Evolutionary conservation across 2,888 invertebrate species (phyloP), one percentile per base, ranked within the genome.

Genomic region (Hydriomena furcata): DNA sequence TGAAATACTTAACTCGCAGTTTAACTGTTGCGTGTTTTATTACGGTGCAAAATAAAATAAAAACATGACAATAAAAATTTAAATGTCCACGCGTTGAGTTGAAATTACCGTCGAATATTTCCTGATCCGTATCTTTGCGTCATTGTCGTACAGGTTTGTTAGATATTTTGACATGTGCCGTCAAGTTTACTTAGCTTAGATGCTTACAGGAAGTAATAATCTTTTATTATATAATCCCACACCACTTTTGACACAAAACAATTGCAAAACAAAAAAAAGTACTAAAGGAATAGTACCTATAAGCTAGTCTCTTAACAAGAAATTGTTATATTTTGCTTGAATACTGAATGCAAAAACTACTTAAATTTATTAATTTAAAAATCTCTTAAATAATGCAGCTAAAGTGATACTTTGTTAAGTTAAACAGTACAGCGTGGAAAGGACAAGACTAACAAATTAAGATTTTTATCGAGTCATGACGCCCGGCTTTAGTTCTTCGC

Each of bases 371-470:
- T 27, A 35, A 17, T 44, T 11, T 44, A 11, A 12, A 28, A 35
- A 11, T 35, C 21, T 35, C 21, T 11, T 35, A 25, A 35, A 27
- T 24, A 13, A n/a, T n/a, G 8, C 8, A 40, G 12, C 7, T 30
- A 8, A 42, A 42, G 8, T 64, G 59, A 58, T 13, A 35, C 54
- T 65, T 58, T 51, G 61, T 59, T 52, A 65, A 67, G 62, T 58
- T 34, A 49, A 60, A 64, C 58, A 63, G 31, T 27, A 64, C 68
- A 64, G 61, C 74, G 72, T 63, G 67, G 68, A 64, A 73, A 67
- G 66, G 68, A 63, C 76, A 63, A 68, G 63, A 59, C 66, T 64
- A 65, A 71, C 75, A 80, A 81, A 86, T 84, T 83, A 84, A 86
- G 87, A 88, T 88, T 46, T 32, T 62, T 76, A 81, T 80, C 79